phyloP scores from a whole-genome alignment of 2,113 vertebrate genomes.

The Brachyistius frenatus region DNA sequence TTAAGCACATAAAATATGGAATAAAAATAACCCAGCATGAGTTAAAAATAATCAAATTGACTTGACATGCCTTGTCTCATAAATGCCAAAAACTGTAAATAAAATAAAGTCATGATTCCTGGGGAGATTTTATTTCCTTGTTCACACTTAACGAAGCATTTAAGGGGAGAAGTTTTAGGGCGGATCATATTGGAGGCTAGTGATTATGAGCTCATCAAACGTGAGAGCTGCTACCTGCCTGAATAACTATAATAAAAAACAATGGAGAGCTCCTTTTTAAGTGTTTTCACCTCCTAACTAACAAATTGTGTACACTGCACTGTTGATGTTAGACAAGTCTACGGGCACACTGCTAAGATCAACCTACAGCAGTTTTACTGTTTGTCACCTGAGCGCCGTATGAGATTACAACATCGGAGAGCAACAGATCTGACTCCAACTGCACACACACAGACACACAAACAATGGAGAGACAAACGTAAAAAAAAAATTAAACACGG shows the following conservation, averaged over 20 bases:
- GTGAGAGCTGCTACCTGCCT: not conserved
- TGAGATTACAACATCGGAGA: constrained; percentile 64
- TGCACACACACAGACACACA: constrained; percentile 63
- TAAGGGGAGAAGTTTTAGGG: not conserved
- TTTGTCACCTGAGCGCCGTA: constrained; percentile 69
- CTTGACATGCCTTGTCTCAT: not conserved
- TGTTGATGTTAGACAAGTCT: constrained; percentile 38
- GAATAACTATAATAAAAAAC: not conserved
- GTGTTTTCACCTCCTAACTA: not conserved
- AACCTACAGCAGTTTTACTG: constrained; percentile 35
- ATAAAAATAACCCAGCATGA: not conserved
- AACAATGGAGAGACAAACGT: constrained; percentile 35
- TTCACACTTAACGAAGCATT: constrained; percentile 14
- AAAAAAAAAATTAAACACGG: constrained; percentile 6
- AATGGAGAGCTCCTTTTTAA: not conserved
- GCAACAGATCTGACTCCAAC: constrained; percentile 69
- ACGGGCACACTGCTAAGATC: constrained; percentile 15
- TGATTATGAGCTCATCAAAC: constrained; percentile 36
- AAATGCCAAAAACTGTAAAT: not conserved
- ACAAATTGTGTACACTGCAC: not conserved
- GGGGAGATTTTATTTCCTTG: not conserved
- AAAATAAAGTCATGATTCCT: constrained; percentile 12
- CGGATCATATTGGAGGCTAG: not conserved
- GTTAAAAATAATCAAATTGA: not conserved
- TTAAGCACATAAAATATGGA: not conserved